Evolutionary conservation across 1,140 invertebrate genomes (phyloP).

Genomic region (Penaeus chinensis): DNA sequence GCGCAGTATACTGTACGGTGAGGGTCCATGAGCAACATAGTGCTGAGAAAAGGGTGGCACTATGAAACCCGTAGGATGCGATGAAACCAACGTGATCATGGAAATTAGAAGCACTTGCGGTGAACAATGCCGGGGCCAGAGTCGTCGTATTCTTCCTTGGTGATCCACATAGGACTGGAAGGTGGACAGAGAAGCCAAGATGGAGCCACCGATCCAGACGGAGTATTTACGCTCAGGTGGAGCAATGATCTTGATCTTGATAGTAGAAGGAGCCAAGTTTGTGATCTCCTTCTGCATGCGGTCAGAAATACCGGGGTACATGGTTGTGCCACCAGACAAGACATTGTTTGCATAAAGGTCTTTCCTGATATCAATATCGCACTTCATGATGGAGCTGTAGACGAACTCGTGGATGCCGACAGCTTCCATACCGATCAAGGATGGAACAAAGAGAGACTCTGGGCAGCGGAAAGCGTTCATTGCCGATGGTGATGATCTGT

Average conservation of each 20-base stretch:
- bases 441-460: slow-evolving; percentile 80
- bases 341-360: slow-evolving; percentile 69
- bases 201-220: slow-evolving; percentile 18
- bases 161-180: slow-evolving; percentile 16
- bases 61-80: no score
- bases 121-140: slow-evolving; percentile 9
- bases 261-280: neutral
- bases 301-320: slow-evolving; percentile 88
- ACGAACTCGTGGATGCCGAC: slow-evolving; percentile 85
- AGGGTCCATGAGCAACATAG: no score
- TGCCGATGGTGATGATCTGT: slow-evolving; percentile 69
- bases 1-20: no score
- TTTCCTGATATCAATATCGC: slow-evolving; percentile 63
- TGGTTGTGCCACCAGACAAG: slow-evolving; percentile 80
- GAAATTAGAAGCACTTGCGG: slow-evolving; percentile 13
- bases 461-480: slow-evolving; percentile 78
- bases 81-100: no score
- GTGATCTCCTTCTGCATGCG: slow-evolving; percentile 16
- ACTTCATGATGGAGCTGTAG: slow-evolving; percentile 76
- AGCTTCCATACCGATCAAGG: slow-evolving; percentile 88
- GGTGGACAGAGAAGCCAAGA: neutral
- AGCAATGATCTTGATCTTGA: slow-evolving; percentile 22
- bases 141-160: slow-evolving; percentile 17
- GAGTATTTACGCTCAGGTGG: slow-evolving; percentile 14
- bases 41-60: no score